phyloP scores from a whole-genome alignment of 1,140 invertebrate genomes.

The Ooceraea biroi region DNA sequence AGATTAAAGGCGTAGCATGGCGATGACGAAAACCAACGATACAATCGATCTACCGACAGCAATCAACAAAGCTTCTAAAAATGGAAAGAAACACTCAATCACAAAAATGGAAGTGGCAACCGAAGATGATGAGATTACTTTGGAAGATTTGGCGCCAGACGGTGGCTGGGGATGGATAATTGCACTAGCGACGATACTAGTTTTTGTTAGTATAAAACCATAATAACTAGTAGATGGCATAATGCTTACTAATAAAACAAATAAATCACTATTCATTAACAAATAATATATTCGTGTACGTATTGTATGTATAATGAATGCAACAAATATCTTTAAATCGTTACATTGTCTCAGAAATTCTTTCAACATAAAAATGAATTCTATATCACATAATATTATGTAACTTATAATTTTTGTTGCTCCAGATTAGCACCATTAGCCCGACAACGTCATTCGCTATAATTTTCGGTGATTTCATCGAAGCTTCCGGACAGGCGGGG shows the following conservation, averaged over 20 bases:
- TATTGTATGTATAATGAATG: too few relatives aligned
- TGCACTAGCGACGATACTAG: constrained; percentile 85
- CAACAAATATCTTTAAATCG: background rate
- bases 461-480: constrained; percentile 82
- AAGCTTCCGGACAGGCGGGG: constrained; percentile 80
- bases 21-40: constrained; percentile 44
- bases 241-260: background rate
- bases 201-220: constrained; percentile 79
- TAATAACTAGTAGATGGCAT: background rate
- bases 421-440: constrained; percentile 79
- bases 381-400: background rate
- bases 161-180: constrained; percentile 88
- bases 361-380: background rate
- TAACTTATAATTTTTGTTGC: constrained; percentile 41
- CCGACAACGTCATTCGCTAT: constrained; percentile 80
- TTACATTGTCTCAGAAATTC: background rate
- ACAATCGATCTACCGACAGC: background rate
- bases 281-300: constrained; percentile 13
- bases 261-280: background rate
- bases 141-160: constrained; percentile 85
- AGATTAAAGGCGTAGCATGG: constrained; percentile 42
- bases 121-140: constrained; percentile 58
- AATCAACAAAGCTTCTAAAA: constrained; percentile 16
- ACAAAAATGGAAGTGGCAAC: constrained; percentile 56
- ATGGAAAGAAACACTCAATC: constrained; percentile 47